Evolutionary conservation across 2,113 vertebrate genomes (phyloP), one percentile per base, ranked within the genome.

Genomic region (Cyphomyrus discorhynchus): DNA sequence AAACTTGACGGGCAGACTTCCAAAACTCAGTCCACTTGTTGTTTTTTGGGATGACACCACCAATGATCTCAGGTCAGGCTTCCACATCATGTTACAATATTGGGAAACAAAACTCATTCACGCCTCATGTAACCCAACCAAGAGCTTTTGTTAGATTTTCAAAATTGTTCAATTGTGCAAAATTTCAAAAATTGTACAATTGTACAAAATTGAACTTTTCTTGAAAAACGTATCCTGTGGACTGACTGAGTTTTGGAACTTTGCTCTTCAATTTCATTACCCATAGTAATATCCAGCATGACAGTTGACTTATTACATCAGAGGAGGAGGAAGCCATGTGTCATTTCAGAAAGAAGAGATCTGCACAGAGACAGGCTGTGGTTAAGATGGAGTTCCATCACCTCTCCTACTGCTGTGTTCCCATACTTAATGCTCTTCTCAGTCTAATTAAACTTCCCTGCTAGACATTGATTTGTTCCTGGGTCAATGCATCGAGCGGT

Each of bases 401-500:
- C 27, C 49, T 56, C 15, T 31, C 45, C n/a, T 53, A 52, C 45
- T 53, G 50, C 24, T 53, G 50, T 31, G 49, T 56, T 52, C 49
- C 49, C 31, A 53, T 52, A 53, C 27, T 53, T 35, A 47, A 27
- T 52, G 85, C 46, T 87, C 31, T 39, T 53, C 85, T 87, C 45
- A 84, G 45, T 84, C 27, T 53, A 87, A 87, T 87, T 87, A 87
- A 53, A 56, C 31, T 49, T 87, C 85, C 50, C 85, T 15, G 27
- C 15, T 27, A 50, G 50, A 27, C 49, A 87, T 87, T 56, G 85
- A 87, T 53, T 53, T 56, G 27, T 53, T 87, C 85, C 50, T 87
- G 50, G 85, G 85, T 87, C 50, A 87, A 53, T 53, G 85, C 50
- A 87, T 52, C 17, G 27, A 87, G 85, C 50, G 49, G 85, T 53